Base-by-base conservation (phyloP, 2,113 vertebrate species). In the Microcebus griseorufus region DNA sequence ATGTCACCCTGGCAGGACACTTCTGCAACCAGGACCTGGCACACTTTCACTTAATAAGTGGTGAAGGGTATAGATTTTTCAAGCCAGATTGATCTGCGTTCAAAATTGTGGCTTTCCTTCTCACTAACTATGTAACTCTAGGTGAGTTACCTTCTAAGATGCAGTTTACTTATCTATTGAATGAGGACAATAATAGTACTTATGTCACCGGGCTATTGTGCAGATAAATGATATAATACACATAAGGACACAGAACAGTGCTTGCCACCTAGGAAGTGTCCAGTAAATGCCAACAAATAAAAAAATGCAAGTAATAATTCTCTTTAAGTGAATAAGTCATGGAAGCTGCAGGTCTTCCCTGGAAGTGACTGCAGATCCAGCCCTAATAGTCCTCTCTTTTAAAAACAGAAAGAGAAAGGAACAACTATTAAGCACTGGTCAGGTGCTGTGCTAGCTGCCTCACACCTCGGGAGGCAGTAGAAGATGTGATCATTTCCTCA, bases 21-120 rank as follows among this genome's bases (percentile, higher is more conserved):
- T 6, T 53, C 14, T 69, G 23, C 22, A 62, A 25, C 37, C 6
- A n/a, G 39, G 62, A 25, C n/a, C 55, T 27, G 94, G 86, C 67
- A 88, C 23, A 8, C 9, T 58, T 94, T 72, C 91, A n/a, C 95
- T 81, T 58, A 79, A 2, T 45, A 69, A 58, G 78, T 79, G 67
- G 65, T 94, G 73, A 95, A 96, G 88, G 8, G 16, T 93, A 65
- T 34, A 79, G 58, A 67, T 32, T 95, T 67, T 84, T 75, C 82
- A 89, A 80, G 76, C 17, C 73, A 91, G 25, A 90, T 2, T 80
- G 89, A 88, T 58, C 80, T 27, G 82, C 12, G 34, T n/a, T 93
- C 69, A 58, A 34, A 13, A 58, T 9, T 34, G 58, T 58, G 51
- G 73, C 25, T 83, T 25, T 79, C 69, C 10, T 51, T 86, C 64